These are phyloP conservation scores for Entosphenus tridentatus DNA, from an alignment of 2,113 vertebrate genomes.

Conservation along the genomic window DNA sequence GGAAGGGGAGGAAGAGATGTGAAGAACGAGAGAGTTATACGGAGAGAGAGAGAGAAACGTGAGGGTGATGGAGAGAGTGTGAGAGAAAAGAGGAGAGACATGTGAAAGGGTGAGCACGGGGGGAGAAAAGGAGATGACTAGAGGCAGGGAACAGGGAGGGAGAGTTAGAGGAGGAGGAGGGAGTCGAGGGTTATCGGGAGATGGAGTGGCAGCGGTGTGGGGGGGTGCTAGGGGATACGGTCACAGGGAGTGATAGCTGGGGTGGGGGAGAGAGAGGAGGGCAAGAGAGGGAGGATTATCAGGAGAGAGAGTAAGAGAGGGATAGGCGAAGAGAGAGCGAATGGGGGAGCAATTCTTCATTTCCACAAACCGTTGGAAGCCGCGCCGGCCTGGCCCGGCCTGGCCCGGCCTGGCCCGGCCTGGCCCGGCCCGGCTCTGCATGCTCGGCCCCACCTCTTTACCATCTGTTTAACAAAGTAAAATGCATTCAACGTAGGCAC, in stretches of 20 bases:
- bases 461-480: no score
- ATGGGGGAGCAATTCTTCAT: no score
- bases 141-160: not conserved
- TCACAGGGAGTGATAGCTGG: no score
- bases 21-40: constrained; percentile 20
- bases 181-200: not conserved
- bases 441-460: no score
- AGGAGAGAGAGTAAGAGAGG: no score
- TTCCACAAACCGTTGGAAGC: no score
- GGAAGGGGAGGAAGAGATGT: constrained; percentile 21
- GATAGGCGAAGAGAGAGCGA: no score
- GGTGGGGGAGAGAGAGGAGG: not conserved
- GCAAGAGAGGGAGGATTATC: not conserved
- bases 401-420: no score
- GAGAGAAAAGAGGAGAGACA: constrained; percentile 16
- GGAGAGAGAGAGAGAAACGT: not conserved
- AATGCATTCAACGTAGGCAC: no score
- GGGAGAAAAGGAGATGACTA: not conserved
- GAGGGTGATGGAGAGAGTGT: constrained; percentile 14
- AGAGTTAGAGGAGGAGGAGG: not conserved
- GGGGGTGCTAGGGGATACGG: not conserved
- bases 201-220: no score
- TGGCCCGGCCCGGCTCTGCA: no score
- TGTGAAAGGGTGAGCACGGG: constrained; percentile 11
- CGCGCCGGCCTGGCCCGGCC: no score